phyloP scores from a whole-genome alignment of 1,140 invertebrate genomes.

The Bombus sylvicola region DNA sequence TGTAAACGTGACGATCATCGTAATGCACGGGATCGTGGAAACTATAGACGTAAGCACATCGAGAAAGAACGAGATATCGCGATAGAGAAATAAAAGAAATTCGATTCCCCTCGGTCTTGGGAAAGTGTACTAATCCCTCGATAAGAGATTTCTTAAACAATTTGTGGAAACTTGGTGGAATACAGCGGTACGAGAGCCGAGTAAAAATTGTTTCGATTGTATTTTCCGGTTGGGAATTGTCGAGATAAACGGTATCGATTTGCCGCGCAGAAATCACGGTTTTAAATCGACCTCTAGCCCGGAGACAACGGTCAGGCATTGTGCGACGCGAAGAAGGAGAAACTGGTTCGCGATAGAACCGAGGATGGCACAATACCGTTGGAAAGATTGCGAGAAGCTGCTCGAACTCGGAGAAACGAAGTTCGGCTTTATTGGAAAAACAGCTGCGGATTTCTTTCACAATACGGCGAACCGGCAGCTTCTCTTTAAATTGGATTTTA shows the following conservation, averaged over 20 bases:
- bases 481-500: conserved; percentile 61
- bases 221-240: background rate
- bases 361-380: conserved; percentile 13
- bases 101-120: background rate
- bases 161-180: background rate
- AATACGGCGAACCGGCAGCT: conserved; percentile 15
- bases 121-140: background rate
- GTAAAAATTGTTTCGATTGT: background rate
- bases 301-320: background rate
- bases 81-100: background rate
- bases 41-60: background rate
- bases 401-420: conserved; percentile 38
- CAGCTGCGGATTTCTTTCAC: conserved; percentile 7
- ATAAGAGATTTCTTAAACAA: conserved; percentile 7
- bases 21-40: background rate
- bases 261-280: conserved; percentile 3
- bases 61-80: background rate
- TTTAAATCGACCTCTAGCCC: background rate
- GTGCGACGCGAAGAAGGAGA: background rate
- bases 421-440: conserved; percentile 64
- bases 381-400: conserved; percentile 56
- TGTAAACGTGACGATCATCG: background rate
- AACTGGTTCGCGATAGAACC: conserved; percentile 2
- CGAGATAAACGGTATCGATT: conserved; percentile 18
- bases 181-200: background rate